Evolutionary conservation across 2,797 vertebrate genomes (phyloP).

Genomic region (Parambassis ranga): DNA sequence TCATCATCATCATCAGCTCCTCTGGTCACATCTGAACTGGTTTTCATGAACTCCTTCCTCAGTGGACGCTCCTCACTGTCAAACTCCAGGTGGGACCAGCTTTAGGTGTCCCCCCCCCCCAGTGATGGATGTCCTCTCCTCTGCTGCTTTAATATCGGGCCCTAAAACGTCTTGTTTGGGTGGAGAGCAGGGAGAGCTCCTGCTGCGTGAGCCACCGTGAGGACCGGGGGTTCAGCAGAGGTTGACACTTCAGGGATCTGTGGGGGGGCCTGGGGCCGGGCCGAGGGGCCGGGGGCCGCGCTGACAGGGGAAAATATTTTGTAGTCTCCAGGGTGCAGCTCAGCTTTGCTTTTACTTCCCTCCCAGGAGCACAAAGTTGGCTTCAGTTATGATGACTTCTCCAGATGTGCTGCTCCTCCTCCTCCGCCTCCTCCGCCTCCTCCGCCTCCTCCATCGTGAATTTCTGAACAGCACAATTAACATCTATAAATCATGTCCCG

Average conservation of each 20-base stretch:
- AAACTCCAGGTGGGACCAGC: constrained; percentile 74
- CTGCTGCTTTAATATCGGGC: constrained; percentile 75
- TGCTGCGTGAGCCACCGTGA: constrained; percentile 45
- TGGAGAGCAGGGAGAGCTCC: constrained; percentile 56
- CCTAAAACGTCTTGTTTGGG: constrained; percentile 74
- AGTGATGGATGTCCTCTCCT: constrained; percentile 73
- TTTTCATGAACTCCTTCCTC: constrained; percentile 63
- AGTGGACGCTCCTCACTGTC: not conserved
- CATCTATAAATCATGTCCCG: constrained; percentile 81
- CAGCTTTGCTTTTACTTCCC: constrained; percentile 75
- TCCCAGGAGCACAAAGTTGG: constrained; percentile 82
- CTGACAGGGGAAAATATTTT: constrained; percentile 80
- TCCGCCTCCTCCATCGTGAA: constrained; percentile 74
- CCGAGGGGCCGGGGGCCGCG: constrained; percentile 54
- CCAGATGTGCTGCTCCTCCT: constrained; percentile 78
- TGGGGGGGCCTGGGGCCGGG: constrained; percentile 17
- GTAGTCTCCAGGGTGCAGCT: constrained; percentile 77
- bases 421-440: constrained; percentile 45
- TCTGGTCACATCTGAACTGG: constrained; percentile 66
- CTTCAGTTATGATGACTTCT: constrained; percentile 72
- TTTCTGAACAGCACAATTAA: constrained; percentile 82
- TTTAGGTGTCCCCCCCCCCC: constrained; percentile 37
- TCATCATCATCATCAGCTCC: constrained; percentile 63
- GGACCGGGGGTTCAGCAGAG: constrained; percentile 57
- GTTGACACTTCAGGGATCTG: constrained; percentile 55